A percentile compares a stretch with the other conserved stretches of the same genome.
Conservation (phyloP, 2,888 invertebrate species). For the Nephrotoma appendiculata region DNA sequence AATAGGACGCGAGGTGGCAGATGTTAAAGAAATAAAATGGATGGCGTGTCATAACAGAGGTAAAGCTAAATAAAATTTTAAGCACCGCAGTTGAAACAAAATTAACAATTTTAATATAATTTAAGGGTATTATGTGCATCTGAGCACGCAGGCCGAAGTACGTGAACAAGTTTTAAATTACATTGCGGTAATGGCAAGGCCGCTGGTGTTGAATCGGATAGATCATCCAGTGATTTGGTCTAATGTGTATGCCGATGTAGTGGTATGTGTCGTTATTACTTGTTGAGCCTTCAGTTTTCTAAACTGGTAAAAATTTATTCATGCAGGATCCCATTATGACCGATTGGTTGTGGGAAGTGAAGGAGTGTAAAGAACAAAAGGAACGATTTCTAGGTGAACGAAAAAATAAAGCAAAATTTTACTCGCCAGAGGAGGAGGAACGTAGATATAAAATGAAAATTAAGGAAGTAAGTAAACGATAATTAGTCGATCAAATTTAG, state of each 20-base stretch:
- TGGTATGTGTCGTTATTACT: conserved; percentile 37
- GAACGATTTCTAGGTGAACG: conserved; percentile 56
- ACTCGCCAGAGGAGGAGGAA: conserved; percentile 48
- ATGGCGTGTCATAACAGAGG: conserved; percentile 93
- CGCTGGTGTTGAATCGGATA: conserved; percentile 73
- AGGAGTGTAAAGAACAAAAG: conserved; percentile 65
- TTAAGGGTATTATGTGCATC: conserved; percentile 84
- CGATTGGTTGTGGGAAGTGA: conserved; percentile 78
- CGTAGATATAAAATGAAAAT: conserved; percentile 40
- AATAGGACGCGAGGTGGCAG: conserved; percentile 87
- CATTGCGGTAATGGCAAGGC: conserved; percentile 91
- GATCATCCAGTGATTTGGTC: conserved; percentile 93
- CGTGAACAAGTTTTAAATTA: conserved; percentile 94
- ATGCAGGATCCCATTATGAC: conserved; percentile 73
- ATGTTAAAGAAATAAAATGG: conserved; percentile 87
- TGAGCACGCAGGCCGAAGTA: conserved; percentile 93
- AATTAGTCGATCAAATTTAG: neutral
- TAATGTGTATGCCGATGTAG: conserved; percentile 86
- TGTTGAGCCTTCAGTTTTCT: too few relatives aligned
- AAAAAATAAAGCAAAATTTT: conserved; percentile 33
- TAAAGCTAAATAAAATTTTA: neutral
- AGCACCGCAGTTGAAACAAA: neutral
- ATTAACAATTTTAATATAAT: neutral
- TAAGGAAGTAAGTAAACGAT: conserved; percentile 26
- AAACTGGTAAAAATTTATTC: neutral